Percentiles rank a stretch among this genome's conserved stretches.
Evolutionary conservation across 2,113 vertebrate species (phyloP).

Genomic region (Brachionichthys hirsutus): DNA sequence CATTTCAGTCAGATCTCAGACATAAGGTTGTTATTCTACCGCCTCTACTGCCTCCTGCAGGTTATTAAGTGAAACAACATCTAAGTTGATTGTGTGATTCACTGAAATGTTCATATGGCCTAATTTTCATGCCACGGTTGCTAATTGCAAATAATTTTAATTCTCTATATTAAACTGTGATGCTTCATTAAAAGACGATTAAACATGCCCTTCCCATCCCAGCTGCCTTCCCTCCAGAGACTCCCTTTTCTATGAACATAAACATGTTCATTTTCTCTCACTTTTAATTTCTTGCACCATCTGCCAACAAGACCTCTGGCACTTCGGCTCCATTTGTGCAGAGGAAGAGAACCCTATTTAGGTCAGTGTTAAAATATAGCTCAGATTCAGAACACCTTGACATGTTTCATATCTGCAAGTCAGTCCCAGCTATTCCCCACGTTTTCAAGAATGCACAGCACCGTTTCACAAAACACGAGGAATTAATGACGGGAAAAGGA

Average conservation of each 20-base stretch:
- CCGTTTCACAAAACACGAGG: not conserved
- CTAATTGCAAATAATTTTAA: no score
- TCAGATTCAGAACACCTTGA: no score
- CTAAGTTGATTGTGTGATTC: not conserved
- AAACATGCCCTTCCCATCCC: not conserved
- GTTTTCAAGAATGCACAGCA: not conserved
- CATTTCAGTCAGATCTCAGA: constrained; percentile 1
- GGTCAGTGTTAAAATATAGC: no score
- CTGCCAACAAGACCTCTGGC: constrained; percentile 29
- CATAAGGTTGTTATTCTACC: constrained; percentile 3
- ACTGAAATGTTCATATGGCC: not conserved
- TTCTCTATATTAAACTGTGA: not conserved
- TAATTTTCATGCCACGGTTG: no score
- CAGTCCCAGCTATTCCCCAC: not conserved
- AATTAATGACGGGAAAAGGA: not conserved
- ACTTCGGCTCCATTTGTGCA: constrained; percentile 13
- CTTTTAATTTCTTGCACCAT: constrained; percentile 25
- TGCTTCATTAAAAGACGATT: constrained; percentile 1
- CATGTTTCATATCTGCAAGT: not conserved
- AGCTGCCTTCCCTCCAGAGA: not conserved
- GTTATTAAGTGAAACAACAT: constrained; percentile 36
- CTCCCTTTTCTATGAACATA: constrained; percentile 23
- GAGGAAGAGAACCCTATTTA: not conserved
- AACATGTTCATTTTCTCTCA: constrained; percentile 17
- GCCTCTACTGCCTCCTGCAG: constrained; percentile 63